A percentile compares a stretch with the other conserved stretches of the same genome.
Evolutionary conservation across 1,140 invertebrate species (phyloP).

Genomic region (Caerostris darwini): DNA sequence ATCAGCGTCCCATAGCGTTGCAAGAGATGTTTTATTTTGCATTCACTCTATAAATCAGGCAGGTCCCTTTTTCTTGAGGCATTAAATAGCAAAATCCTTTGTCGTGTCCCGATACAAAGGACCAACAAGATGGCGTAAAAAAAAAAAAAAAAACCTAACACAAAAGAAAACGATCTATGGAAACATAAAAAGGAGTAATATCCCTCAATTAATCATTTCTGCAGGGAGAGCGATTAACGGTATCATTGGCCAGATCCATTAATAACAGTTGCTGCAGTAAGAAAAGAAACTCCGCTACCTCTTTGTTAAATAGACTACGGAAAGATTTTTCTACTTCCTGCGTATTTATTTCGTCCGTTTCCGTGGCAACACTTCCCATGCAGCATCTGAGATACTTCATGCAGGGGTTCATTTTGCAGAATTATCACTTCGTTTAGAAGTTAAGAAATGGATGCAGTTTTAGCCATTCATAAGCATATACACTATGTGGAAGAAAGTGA

Average conservation of each 20-base stretch:
- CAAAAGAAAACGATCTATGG: slow-evolving; percentile 30
- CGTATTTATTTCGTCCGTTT: slow-evolving; percentile 60
- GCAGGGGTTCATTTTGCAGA: too few relatives aligned
- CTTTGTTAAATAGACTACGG: slow-evolving; percentile 66
- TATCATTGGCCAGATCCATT: slow-evolving; percentile 68
- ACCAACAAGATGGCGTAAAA: slow-evolving; percentile 29
- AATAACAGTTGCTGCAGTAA: slow-evolving; percentile 37
- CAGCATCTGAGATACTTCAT: not conserved
- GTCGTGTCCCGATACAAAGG: slow-evolving; percentile 19
- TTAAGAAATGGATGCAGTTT: too few relatives aligned
- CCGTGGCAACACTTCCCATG: slow-evolving; percentile 45
- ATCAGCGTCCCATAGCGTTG: not conserved
- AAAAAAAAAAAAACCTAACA: not conserved
- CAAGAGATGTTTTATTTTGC: slow-evolving; percentile 10
- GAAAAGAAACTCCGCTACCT: not conserved
- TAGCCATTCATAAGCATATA: too few relatives aligned
- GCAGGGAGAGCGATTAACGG: slow-evolving; percentile 41
- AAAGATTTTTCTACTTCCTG: slow-evolving; percentile 45
- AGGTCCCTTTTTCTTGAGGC: not conserved
- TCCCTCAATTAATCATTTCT: slow-evolving; percentile 66
- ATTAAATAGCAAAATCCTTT: slow-evolving; percentile 50
- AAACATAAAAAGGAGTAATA: slow-evolving; percentile 68
- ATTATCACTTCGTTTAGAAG: not conserved
- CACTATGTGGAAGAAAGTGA: too few relatives aligned
- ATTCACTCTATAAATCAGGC: not conserved